Evolutionary conservation across 2,797 vertebrate species (phyloP).

Genomic region (Danio albolineatus): DNA sequence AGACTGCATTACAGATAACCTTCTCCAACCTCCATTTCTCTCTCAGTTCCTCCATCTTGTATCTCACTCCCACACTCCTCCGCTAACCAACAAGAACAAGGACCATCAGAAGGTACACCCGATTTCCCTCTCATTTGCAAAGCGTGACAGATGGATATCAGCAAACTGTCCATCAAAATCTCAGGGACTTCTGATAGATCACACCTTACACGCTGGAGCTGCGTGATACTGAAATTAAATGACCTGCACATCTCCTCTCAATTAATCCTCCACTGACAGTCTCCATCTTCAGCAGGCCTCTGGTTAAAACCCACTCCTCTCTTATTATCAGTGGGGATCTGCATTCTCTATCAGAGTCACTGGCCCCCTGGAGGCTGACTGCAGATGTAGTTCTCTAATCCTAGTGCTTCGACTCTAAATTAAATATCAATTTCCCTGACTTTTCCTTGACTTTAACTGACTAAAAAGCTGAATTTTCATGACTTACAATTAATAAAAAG

Average conservation of each 20-base stretch:
- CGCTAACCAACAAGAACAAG: conserved; percentile 25
- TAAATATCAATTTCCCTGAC: too few species aligned
- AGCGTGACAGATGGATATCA: conserved; percentile 39
- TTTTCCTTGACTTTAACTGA: too few species aligned
- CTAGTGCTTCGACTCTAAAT: too few species aligned
- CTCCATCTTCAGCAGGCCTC: conserved; percentile 25
- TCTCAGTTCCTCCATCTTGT: conserved; percentile 13
- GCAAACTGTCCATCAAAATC: conserved; percentile 54
- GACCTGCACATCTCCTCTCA: conserved; percentile 36
- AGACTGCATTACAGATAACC: neutral
- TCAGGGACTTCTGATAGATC: conserved; percentile 31
- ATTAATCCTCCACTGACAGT: conserved; percentile 44
- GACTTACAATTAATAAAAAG: too few species aligned
- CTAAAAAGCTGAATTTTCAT: too few species aligned
- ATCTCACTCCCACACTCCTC: conserved; percentile 19
- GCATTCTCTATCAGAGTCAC: conserved; percentile 12
- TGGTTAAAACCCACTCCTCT: conserved; percentile 19
- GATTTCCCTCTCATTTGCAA: conserved; percentile 36
- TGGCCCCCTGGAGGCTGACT: conserved; percentile 37
- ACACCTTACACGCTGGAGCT: conserved; percentile 14
- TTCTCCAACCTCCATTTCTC: conserved; percentile 13
- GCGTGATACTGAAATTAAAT: conserved; percentile 32
- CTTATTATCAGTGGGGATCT: conserved; percentile 37
- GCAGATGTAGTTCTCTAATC: conserved; percentile 39
- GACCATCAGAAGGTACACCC: conserved; percentile 35